phyloP scores from a whole-genome alignment of 2,797 vertebrate species.

The Salmo trutta region DNA sequence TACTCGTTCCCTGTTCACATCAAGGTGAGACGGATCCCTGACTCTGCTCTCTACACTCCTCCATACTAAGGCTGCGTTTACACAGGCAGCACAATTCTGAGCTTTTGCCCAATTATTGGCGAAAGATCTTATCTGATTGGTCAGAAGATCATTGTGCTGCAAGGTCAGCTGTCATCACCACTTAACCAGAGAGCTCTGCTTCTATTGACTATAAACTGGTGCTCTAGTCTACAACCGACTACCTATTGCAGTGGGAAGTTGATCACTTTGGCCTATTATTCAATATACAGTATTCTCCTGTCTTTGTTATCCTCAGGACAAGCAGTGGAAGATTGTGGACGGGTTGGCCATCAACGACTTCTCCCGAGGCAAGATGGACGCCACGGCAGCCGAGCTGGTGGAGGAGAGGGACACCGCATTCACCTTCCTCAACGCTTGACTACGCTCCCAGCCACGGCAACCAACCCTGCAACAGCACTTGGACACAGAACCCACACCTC shows the following conservation, averaged over 20 bases:
- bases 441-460: conserved; percentile 46
- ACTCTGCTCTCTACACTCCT: not conserved
- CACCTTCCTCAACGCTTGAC: conserved; percentile 84
- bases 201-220: too few relatives aligned
- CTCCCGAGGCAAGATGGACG: conserved; percentile 85
- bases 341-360: conserved; percentile 85
- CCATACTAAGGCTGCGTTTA: not conserved
- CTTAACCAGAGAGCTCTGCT: too few relatives aligned
- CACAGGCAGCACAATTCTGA: too few relatives aligned
- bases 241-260: not conserved
- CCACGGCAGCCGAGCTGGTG: conserved; percentile 82
- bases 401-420: conserved; percentile 85
- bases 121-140: too few relatives aligned
- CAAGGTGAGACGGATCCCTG: conserved; percentile 74
- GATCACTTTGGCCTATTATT: not conserved
- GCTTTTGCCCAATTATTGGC: too few relatives aligned
- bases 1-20: conserved; percentile 95
- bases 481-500: conserved; percentile 71
- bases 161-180: not conserved
- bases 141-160: not conserved
- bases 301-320: conserved; percentile 68
- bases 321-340: conserved; percentile 84
- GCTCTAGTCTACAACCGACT: too few relatives aligned
- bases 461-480: conserved; percentile 47
- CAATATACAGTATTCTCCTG: not conserved